Evolutionary conservation across 2,888 invertebrate genomes (phyloP), one percentile per base, ranked within the genome.

Genomic region (Amaurobius ferox): DNA sequence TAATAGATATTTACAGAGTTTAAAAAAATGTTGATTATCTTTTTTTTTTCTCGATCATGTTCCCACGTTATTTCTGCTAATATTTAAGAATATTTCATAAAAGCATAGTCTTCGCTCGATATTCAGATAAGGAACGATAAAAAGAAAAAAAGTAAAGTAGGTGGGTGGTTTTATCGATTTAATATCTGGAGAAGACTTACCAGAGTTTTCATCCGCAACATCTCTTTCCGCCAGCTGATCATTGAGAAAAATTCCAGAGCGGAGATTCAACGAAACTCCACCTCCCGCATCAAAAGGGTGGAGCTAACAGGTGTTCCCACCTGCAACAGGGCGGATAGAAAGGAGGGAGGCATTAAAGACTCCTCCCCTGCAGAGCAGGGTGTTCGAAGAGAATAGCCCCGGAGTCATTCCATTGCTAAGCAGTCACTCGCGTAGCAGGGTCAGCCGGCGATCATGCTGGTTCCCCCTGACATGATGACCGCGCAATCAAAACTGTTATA

Each of bases 401-500:
- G 55, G 16, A 55, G 23, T 55, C 66, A 77, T 64, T 77, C 70
- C 35, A 28, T 28, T 64, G 23, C 23, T 62, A 64, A 35, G 29
- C 61, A 70, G 68, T 64, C 70, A 29, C 40, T 55, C 67, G 72
- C 70, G 44, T 48, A 83, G 29, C 66, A 76, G 70, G 72, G 72
- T 44, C 61, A 28, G 29, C 86, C 77, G 68, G 72, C 86, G 72
- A 79, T 67, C 92, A 96, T 96, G 96, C 94, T 96, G 92, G 96
- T 96, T 91, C 96, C 96, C 90, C 95, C 96, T 91, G 96, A 96
- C 93, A 88, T 88, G 74, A 97, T 97, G 96, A 96, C 96, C 90
- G 96, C 97, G 89, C 97, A 97, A 93, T 96, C 96, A 90, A 97
- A 97, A 92, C 95, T 97, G 93, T 95, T 97, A 91, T 98, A 97